These are phyloP conservation scores for Drosophila mettleri DNA, from an alignment of 2,888 invertebrate species.

Conservation along the genomic window DNA sequence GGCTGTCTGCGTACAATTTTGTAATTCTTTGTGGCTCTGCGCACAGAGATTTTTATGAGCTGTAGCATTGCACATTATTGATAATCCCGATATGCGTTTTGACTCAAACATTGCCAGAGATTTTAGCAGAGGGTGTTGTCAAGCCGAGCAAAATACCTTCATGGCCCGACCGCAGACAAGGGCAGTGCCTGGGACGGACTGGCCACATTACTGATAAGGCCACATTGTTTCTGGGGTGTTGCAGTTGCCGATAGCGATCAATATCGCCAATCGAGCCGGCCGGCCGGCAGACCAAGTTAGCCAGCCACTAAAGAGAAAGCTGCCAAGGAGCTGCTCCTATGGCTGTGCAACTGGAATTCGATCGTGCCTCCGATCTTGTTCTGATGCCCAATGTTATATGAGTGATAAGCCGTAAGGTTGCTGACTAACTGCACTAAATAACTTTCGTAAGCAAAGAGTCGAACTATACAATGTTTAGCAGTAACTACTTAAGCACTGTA, in stretches of 20 bases:
- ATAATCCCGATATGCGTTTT: conserved; percentile 72
- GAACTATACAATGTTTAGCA: neutral
- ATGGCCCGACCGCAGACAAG: neutral
- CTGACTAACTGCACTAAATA: conserved; percentile 51
- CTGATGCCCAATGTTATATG: conserved; percentile 41
- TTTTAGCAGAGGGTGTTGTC: conserved; percentile 72
- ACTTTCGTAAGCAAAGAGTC: neutral
- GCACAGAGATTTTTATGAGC: conserved; percentile 67
- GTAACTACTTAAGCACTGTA: neutral
- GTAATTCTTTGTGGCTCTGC: conserved; percentile 59
- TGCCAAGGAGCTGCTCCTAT: conserved; percentile 17
- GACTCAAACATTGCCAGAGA: conserved; percentile 50
- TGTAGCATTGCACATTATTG: conserved; percentile 78
- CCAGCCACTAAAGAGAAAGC: conserved; percentile 24
- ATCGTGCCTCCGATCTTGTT: conserved; percentile 52
- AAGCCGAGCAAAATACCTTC: conserved; percentile 57
- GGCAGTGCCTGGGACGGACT: neutral
- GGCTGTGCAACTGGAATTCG: conserved; percentile 72
- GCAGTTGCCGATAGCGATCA: conserved; percentile 63
- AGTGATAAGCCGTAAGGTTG: conserved; percentile 46
- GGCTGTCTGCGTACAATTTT: conserved; percentile 68
- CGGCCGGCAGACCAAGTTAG: no score
- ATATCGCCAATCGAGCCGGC: conserved; percentile 47
- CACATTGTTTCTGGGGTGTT: conserved; percentile 73
- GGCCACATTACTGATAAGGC: conserved; percentile 55